phyloP scores from a whole-genome alignment of 2,113 vertebrate species.

The Poecilia latipinna region DNA sequence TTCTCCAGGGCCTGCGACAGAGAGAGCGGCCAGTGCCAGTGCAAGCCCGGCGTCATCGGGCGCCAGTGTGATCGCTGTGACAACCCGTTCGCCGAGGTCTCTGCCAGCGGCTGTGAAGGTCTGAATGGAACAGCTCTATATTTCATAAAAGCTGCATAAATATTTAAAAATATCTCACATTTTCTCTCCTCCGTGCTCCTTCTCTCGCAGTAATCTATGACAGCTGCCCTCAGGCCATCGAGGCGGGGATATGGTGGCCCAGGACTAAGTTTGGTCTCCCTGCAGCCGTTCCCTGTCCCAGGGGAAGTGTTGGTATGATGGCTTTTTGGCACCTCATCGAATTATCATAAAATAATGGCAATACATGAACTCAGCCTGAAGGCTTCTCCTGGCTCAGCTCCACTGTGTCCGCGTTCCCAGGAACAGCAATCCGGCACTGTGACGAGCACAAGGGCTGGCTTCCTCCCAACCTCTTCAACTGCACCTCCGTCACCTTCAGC shows the following conservation, averaged over 20 bases:
- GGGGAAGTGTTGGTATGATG: constrained; percentile 87
- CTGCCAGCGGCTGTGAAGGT: constrained; percentile 92
- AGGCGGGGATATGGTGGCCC: constrained; percentile 95
- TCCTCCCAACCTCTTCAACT: constrained; percentile 94
- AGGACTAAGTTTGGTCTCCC: constrained; percentile 94
- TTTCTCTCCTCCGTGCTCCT: constrained; percentile 21
- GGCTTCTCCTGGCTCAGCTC: constrained; percentile 35
- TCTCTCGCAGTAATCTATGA: constrained; percentile 90
- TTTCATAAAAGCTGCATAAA: constrained; percentile 11
- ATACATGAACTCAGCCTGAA: constrained; percentile 48
- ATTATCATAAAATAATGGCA: constrained; percentile 68
- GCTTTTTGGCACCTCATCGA: constrained; percentile 44
- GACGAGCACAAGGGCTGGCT: constrained; percentile 97
- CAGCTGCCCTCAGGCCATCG: constrained; percentile 93
- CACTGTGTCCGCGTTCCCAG: constrained; percentile 64
- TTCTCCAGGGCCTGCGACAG: constrained; percentile 88
- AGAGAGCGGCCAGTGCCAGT: constrained; percentile 89
- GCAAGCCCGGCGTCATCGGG: constrained; percentile 93
- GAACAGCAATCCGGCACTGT: constrained; percentile 93
- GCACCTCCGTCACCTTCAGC: constrained; percentile 88
- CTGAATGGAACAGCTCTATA: constrained; percentile 29
- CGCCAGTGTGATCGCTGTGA: constrained; percentile 94
- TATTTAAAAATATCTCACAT: constrained; percentile 9
- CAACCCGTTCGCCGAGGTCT: constrained; percentile 97
- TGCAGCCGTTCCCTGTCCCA: constrained; percentile 91